A percentile compares a stretch with the other conserved stretches of the same genome.
Conservation (phyloP, 64 coral and sea anemone species). For the Montipora cactus region DNA sequence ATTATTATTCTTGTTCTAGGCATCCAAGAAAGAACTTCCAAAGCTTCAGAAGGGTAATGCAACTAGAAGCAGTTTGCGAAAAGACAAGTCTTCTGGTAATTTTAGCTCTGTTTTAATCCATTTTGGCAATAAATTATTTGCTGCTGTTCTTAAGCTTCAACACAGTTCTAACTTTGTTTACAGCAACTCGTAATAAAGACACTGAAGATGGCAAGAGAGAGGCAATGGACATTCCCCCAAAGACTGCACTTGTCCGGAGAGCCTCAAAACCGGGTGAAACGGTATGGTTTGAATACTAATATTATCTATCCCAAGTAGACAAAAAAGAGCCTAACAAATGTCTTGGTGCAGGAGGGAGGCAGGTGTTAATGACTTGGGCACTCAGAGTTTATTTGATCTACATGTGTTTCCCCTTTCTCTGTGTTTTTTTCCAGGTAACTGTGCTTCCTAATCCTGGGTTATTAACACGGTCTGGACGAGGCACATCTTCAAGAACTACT, state of each 20-base stretch:
- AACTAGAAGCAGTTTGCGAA: conserved; percentile 38
- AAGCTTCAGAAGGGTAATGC: conserved; percentile 52
- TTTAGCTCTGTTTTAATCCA: background rate
- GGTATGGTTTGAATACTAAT: background rate
- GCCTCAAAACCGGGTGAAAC: conserved; percentile 19
- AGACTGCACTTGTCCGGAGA: conserved; percentile 30
- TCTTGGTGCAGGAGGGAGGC: too few species aligned
- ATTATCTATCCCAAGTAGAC: background rate
- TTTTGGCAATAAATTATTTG: background rate
- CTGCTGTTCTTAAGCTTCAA: too few species aligned
- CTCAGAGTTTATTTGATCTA: too few species aligned
- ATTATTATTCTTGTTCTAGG: background rate
- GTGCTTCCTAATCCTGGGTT: conserved; percentile 61
- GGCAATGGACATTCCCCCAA: background rate
- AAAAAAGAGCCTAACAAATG: background rate
- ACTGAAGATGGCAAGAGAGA: conserved; percentile 14
- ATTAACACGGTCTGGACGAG: conserved; percentile 30
- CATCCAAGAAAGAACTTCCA: conserved; percentile 55
- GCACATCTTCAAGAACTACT: background rate
- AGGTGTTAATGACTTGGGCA: too few species aligned
- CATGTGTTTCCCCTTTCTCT: background rate
- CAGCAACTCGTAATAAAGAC: conserved; percentile 1
- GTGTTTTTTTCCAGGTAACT: background rate
- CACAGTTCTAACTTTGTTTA: background rate
- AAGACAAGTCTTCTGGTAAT: conserved; percentile 34